These are phyloP conservation scores for Megalops cyprinoides DNA, from an alignment of 2,797 vertebrate species.

Conservation along the genomic window DNA sequence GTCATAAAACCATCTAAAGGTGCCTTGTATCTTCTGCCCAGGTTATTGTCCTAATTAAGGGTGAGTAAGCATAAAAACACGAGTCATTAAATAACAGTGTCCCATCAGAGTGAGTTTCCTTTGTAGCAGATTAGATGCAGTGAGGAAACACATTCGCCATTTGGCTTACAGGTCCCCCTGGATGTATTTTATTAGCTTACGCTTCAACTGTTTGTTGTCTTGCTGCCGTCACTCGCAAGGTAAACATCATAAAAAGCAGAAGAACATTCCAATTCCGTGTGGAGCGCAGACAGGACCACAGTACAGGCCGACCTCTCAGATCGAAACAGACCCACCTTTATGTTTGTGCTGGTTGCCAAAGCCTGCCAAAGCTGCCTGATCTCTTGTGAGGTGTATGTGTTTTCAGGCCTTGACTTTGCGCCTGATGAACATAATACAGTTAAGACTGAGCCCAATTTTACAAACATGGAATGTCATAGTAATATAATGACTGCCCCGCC, in stretches of 20 bases:
- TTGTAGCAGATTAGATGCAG: background rate
- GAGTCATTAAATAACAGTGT: background rate
- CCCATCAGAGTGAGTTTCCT: background rate
- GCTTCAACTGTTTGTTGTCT: conserved; percentile 43
- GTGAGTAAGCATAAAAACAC: too few relatives aligned
- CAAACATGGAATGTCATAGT: background rate
- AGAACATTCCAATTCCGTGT: conserved; percentile 54
- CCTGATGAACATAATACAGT: too few relatives aligned
- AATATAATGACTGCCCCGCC: background rate
- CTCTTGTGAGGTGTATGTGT: background rate
- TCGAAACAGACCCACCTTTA: conserved; percentile 50
- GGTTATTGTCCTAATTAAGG: too few relatives aligned
- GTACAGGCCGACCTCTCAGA: conserved; percentile 6
- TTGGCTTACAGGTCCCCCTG: background rate
- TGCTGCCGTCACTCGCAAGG: conserved; percentile 53
- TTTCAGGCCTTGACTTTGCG: background rate
- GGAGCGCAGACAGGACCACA: conserved; percentile 26
- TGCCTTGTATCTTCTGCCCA: too few relatives aligned
- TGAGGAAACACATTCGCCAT: background rate
- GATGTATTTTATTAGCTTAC: conserved; percentile 16
- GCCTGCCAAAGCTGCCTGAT: background rate
- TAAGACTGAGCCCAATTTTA: too few relatives aligned
- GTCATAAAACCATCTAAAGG: too few relatives aligned
- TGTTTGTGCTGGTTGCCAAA: conserved; percentile 25
- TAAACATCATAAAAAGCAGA: conserved; percentile 42